Evolutionary conservation across 2,888 invertebrate genomes (phyloP).

Genomic region (Caenorhabditis sp.): DNA sequence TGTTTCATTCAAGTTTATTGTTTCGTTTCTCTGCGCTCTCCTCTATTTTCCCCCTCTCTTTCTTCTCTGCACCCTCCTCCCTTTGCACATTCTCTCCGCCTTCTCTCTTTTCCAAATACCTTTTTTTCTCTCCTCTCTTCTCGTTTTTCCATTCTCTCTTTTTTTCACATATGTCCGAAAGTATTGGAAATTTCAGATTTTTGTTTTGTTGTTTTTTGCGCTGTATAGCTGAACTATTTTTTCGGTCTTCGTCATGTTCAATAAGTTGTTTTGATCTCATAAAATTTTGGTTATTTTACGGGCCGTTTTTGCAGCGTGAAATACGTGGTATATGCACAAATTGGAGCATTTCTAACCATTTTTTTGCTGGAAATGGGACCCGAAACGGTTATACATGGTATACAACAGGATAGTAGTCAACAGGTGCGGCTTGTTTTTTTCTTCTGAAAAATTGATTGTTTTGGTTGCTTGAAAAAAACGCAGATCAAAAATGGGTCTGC

Average conservation of each 20-base stretch:
- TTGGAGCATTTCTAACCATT: too few species aligned
- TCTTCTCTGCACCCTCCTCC: conserved; percentile 3
- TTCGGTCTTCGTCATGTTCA: neutral
- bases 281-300: too few species aligned
- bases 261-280: too few species aligned
- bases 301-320: too few species aligned
- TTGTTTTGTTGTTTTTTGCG: neutral
- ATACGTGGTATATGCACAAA: too few species aligned
- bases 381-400: neutral
- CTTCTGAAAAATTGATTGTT: neutral
- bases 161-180: conserved; percentile 1
- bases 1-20: neutral
- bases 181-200: neutral
- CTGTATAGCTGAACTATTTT: neutral
- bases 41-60: conserved; percentile 2
- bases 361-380: too few species aligned
- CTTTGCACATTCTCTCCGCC: conserved; percentile 5
- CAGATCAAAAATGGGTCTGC: too few species aligned
- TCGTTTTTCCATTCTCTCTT: conserved; percentile 4
- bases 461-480: neutral
- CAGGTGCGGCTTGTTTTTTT: neutral
- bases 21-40: conserved; percentile 7
- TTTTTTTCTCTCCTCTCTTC: conserved; percentile 4
- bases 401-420: neutral
- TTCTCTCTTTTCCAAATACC: conserved; percentile 1